Base-by-base conservation (phyloP, 2,113 vertebrate species). In the Crotalus helleri region DNA sequence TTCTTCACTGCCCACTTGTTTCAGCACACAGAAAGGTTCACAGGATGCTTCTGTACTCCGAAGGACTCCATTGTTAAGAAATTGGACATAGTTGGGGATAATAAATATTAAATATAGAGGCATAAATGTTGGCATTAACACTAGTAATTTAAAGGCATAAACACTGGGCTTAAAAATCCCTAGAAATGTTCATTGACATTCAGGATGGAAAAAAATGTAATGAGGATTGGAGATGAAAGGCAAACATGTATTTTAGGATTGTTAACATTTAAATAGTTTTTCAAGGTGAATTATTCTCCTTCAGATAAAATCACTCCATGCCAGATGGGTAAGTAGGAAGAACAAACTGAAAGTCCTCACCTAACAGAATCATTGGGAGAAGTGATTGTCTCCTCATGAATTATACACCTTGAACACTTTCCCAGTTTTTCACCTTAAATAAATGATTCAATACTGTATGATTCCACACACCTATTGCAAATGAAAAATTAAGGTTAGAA, bases 31-130 rank as follows among this genome's bases (percentile, higher is more conserved):
- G 87, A n/a, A 94, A 86, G 74, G 7, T 51, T 54, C 17, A 19
- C 15, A 33, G 5, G 26, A 88, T 29, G 29, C 2, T 3, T 87
- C 53, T 46, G 33, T 5, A 44, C 46, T 51, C 1, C 0, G 0
- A 85, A 0, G 55, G 90, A 81, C 26, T 61, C 88, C 53, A n/a
- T 23, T 64, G 26, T 93, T 90, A 74, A 87, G 5, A 10, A 85
- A 10, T 7, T n/a, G 17, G 33, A 44, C 1, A 0, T 0, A 4
- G 23, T 81, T 21, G 51, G 6, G 15, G 86, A 51, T 17, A 54
- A 93, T 88, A 91, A n/a, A 21, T 74, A 89, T 4, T 23, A 91
- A 5, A 81, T 74, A 86, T 7, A 39, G 15, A 81, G 33, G 33
- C 33, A 69, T 69, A n/a, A n/a, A 69, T 15, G 29, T 69, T 69